These are phyloP conservation scores for Chirona hameri DNA, from an alignment of 2,888 invertebrate species.

Conservation along the genomic window DNA sequence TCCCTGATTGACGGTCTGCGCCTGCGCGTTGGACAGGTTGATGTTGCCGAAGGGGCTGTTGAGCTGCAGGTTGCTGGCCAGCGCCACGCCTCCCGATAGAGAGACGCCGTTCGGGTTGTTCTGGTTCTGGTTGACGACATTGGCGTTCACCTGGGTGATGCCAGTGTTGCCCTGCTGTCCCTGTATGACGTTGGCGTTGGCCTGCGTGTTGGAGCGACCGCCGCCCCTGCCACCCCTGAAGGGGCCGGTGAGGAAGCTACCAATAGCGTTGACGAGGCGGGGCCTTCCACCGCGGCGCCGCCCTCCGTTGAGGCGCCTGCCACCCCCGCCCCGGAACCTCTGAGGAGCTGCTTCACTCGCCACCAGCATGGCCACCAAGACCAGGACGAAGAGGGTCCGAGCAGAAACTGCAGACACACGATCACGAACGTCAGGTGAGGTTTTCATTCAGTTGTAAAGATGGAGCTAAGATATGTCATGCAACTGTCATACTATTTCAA, in stretches of 20 bases:
- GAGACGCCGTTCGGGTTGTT: neutral
- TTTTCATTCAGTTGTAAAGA: no score
- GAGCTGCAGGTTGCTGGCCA: constrained; percentile 24
- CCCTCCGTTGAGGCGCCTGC: neutral
- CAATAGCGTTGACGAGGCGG: neutral
- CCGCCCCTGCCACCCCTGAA: neutral
- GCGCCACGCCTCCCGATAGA: neutral
- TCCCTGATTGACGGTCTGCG: constrained; percentile 7
- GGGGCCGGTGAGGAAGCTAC: neutral
- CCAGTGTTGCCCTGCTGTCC: neutral
- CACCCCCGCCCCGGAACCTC: neutral
- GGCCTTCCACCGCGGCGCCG: neutral
- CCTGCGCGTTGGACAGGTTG: constrained; percentile 12
- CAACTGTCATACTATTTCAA: no score
- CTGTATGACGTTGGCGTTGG: constrained; percentile 14
- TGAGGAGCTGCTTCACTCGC: constrained; percentile 3
- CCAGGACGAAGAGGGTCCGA: neutral
- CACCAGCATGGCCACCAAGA: constrained; percentile 10
- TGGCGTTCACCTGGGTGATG: neutral
- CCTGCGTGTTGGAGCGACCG: neutral
- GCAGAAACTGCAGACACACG: neutral
- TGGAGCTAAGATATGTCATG: no score
- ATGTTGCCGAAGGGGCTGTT: constrained; percentile 23
- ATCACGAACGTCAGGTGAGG: neutral
- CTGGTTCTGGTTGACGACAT: neutral